phyloP scores from a whole-genome alignment of 2,888 invertebrate genomes.

The Nudaria mundana region DNA sequence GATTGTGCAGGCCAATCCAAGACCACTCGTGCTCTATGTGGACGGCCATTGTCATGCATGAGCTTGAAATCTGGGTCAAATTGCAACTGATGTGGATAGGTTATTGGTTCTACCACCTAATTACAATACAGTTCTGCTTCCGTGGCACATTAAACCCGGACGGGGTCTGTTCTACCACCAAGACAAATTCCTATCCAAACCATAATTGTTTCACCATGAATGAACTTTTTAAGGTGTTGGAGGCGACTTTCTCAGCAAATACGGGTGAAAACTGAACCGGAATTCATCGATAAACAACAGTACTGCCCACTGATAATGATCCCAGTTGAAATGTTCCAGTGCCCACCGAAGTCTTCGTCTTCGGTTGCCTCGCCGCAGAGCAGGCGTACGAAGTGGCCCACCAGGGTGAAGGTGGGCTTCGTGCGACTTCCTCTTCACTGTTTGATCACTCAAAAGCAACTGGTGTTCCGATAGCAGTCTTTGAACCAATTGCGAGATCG shows the following conservation, averaged over 20 bases:
- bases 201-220: conserved; percentile 11
- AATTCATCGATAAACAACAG: conserved; percentile 11
- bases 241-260: conserved; percentile 7
- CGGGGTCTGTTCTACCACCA: conserved; percentile 14
- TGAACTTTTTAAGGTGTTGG: conserved; percentile 4
- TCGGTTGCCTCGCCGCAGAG: not conserved
- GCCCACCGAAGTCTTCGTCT: not conserved
- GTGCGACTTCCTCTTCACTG: conserved; percentile 17
- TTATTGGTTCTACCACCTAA: not conserved
- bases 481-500: conserved; percentile 4
- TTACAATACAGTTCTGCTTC: not conserved
- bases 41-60: not conserved
- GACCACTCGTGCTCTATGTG: not conserved
- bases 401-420: conserved; percentile 16
- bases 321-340: conserved; percentile 3
- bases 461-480: conserved; percentile 8
- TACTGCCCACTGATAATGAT: conserved; percentile 6
- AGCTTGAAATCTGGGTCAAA: not conserved
- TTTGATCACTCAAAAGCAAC: conserved; percentile 14
- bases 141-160: conserved; percentile 9
- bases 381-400: conserved; percentile 14
- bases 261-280: conserved; percentile 11
- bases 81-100: not conserved
- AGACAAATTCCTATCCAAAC: conserved; percentile 15
- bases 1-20: not conserved